phyloP scores from a whole-genome alignment of 30 jellyfish, hydroid and myxozoan species.

The Euphysa ruthae region DNA sequence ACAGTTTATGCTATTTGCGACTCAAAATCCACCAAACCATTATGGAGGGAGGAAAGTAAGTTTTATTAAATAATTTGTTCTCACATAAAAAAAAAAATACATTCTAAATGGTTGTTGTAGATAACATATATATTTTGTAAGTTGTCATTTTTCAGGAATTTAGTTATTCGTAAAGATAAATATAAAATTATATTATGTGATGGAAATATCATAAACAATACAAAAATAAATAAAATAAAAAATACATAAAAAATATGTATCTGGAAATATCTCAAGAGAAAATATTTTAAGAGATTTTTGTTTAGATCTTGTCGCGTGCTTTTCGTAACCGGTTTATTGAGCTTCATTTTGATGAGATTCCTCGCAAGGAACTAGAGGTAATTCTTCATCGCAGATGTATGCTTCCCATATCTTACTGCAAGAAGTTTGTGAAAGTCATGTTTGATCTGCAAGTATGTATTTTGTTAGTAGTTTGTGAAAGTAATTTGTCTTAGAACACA shows the following conservation, averaged over 20 bases:
- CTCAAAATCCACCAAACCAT: slow-evolving; percentile 96
- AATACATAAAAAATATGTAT: too few relatives aligned
- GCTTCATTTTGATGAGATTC: slow-evolving; percentile 83
- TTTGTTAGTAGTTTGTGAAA: background rate
- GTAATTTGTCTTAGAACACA: too few relatives aligned
- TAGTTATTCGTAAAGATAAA: too few relatives aligned
- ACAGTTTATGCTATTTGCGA: slow-evolving; percentile 81
- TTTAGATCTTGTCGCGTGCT: slow-evolving; percentile 87
- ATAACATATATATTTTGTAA: too few relatives aligned
- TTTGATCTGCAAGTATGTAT: slow-evolving; percentile 61
- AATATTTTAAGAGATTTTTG: background rate
- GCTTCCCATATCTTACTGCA: slow-evolving; percentile 74
- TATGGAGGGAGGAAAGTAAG: slow-evolving; percentile 94
- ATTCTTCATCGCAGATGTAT: slow-evolving; percentile 75
- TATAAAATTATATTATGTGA: too few relatives aligned
- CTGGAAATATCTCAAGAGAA: too few relatives aligned
- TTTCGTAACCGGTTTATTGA: slow-evolving; percentile 94
- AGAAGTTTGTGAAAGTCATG: slow-evolving; percentile 76
- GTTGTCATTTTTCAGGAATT: too few relatives aligned
- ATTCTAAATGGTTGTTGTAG: too few relatives aligned
- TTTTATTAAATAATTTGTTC: too few relatives aligned
- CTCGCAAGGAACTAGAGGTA: slow-evolving; percentile 68
- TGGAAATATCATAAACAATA: too few relatives aligned
- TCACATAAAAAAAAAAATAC: too few relatives aligned
- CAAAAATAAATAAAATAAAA: too few relatives aligned